phyloP scores from a whole-genome alignment of 2,113 vertebrate genomes.

The Neoarius graeffei region DNA sequence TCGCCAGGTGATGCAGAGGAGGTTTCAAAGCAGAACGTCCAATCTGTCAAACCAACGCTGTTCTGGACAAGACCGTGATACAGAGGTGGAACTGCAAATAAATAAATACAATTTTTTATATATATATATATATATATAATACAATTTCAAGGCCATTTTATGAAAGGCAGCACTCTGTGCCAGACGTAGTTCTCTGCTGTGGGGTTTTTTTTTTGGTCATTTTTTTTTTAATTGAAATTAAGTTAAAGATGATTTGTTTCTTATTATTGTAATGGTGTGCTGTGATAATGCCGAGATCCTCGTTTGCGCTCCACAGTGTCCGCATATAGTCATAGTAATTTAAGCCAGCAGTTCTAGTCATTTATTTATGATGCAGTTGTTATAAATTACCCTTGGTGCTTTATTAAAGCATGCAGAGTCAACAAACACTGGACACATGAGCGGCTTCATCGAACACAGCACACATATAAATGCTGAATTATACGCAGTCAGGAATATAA shows the following conservation, averaged over 20 bases:
- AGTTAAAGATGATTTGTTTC: neutral
- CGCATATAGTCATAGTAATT: neutral
- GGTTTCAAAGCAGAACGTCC: constrained; percentile 49
- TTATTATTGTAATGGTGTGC: neutral
- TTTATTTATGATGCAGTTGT: neutral
- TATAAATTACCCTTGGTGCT: neutral
- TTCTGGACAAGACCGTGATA: constrained; percentile 56
- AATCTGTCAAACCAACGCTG: constrained; percentile 47
- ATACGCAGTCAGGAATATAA: neutral
- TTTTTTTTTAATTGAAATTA: neutral
- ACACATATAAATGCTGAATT: neutral
- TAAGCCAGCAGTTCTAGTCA: constrained; percentile 21
- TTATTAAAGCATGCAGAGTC: neutral
- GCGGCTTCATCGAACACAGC: neutral
- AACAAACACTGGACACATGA: neutral
- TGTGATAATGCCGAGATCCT: neutral
- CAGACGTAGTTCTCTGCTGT: constrained; percentile 54
- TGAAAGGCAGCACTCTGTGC: constrained; percentile 49
- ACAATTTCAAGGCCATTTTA: constrained; percentile 15
- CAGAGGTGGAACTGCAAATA: constrained; percentile 52
- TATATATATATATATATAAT: too few species aligned
- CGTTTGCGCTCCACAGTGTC: neutral
- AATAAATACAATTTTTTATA: too few species aligned
- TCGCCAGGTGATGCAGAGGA: neutral
- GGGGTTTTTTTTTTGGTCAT: neutral